These are phyloP conservation scores for Zhengitettix transpicula DNA, from an alignment of 2,888 invertebrate species.

Conservation along the genomic window DNA sequence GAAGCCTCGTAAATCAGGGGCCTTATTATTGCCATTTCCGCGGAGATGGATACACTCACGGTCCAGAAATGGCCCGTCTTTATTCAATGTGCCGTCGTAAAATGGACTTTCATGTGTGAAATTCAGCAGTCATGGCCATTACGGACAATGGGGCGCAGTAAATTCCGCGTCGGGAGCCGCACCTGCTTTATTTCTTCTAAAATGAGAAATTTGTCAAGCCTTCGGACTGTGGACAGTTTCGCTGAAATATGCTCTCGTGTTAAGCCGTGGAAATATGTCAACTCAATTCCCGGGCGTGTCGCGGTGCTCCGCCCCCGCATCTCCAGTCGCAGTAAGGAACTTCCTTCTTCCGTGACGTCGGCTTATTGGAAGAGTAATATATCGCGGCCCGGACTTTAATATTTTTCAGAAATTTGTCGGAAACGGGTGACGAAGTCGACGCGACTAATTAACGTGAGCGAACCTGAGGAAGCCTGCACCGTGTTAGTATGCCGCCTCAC, in stretches of 20 bases:
- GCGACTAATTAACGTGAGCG: too few species aligned
- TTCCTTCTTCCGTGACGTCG: conserved; percentile 6
- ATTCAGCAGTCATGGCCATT: conserved; percentile 21
- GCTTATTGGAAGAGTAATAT: conserved; percentile 6
- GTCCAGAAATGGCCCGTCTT: conserved; percentile 17
- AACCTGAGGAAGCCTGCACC: too few species aligned
- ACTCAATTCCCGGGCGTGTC: conserved; percentile 1
- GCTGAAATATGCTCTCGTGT: conserved; percentile 13
- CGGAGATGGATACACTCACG: conserved; percentile 19
- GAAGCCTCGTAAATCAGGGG: conserved; percentile 20
- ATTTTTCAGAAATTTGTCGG: too few species aligned
- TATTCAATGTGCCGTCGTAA: conserved; percentile 20
- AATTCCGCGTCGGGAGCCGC: conserved; percentile 14
- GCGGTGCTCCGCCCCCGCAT: not conserved
- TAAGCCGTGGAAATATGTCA: conserved; percentile 13
- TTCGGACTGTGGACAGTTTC: conserved; percentile 10
- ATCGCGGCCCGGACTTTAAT: too few species aligned
- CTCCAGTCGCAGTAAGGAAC: not conserved
- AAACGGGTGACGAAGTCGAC: too few species aligned
- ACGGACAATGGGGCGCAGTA: conserved; percentile 19
- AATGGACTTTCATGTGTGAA: conserved; percentile 20
- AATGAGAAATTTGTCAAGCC: conserved; percentile 15
- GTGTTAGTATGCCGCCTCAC: not conserved
- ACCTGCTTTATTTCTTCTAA: conserved; percentile 14
- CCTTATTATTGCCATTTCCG: conserved; percentile 20